Conservation (phyloP, 2,113 vertebrate genomes). For the Nycticorax nycticorax region DNA sequence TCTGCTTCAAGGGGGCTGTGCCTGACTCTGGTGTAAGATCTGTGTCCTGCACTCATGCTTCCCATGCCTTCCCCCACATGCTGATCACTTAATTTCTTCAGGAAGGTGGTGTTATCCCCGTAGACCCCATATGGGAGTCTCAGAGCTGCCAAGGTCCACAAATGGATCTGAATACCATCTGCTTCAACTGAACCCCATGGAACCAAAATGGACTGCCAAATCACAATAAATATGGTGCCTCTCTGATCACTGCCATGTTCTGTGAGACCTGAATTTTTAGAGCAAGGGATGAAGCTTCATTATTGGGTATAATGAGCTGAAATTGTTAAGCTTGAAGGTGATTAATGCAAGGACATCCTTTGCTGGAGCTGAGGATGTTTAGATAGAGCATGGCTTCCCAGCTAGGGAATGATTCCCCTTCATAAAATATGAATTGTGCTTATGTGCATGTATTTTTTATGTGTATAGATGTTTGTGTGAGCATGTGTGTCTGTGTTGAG, state of each 20-base stretch:
- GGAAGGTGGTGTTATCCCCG: neutral
- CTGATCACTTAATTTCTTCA: neutral
- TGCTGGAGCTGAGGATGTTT: neutral
- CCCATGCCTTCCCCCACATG: neutral
- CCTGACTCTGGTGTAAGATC: neutral
- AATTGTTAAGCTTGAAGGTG: neutral
- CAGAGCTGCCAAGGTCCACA: neutral
- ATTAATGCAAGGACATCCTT: neutral
- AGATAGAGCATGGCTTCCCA: neutral
- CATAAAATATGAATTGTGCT: neutral
- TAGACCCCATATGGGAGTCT: neutral
- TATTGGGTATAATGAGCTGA: neutral
- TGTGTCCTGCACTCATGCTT: neutral
- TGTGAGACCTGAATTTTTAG: neutral
- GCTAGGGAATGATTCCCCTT: neutral
- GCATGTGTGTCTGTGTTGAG: neutral
- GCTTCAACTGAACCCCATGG: neutral
- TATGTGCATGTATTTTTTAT: neutral
- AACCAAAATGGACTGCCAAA: neutral
- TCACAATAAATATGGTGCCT: neutral
- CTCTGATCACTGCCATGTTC: neutral
- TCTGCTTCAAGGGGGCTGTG: neutral
- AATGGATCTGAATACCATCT: neutral
- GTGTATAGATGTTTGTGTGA: neutral
- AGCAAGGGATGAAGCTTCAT: neutral